A percentile compares a stretch with the other conserved stretches of the same genome.
Evolutionary conservation across 2,113 vertebrate species (phyloP).

Genomic region (Heterotis niloticus): DNA sequence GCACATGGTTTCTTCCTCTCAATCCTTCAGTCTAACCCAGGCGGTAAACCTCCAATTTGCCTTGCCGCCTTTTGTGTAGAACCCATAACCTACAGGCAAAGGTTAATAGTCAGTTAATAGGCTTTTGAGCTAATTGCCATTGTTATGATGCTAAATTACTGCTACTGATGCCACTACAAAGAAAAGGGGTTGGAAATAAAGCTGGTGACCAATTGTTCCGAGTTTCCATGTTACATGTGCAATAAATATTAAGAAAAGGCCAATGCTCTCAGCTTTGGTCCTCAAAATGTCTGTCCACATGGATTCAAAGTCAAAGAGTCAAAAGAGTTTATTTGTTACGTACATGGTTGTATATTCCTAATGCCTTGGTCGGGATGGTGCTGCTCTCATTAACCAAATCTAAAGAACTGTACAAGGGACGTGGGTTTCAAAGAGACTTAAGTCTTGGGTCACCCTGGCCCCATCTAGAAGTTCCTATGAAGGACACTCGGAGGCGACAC

Average conservation of each 20-base stretch:
- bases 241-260: too few species aligned
- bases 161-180: not conserved
- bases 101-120: constrained; percentile 19
- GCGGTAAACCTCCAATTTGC: not conserved
- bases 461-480: constrained; percentile 18
- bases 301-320: too few species aligned
- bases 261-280: too few species aligned
- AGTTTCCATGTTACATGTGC: not conserved
- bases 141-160: not conserved
- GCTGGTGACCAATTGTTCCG: not conserved
- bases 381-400: constrained; percentile 30
- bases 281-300: too few species aligned
- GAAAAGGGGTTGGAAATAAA: not conserved
- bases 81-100: not conserved
- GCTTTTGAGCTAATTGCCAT: not conserved
- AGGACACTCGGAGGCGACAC: not conserved
- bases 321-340: too few species aligned
- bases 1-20: too few species aligned
- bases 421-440: constrained; percentile 37
- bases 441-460: constrained; percentile 35
- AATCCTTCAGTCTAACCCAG: not conserved
- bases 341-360: constrained; percentile 16
- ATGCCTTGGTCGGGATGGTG: constrained; percentile 20
- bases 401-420: constrained; percentile 35
- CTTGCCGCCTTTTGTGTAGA: not conserved